Conservation (phyloP, 2,797 vertebrate species). For the Lutjanus campechanus region DNA sequence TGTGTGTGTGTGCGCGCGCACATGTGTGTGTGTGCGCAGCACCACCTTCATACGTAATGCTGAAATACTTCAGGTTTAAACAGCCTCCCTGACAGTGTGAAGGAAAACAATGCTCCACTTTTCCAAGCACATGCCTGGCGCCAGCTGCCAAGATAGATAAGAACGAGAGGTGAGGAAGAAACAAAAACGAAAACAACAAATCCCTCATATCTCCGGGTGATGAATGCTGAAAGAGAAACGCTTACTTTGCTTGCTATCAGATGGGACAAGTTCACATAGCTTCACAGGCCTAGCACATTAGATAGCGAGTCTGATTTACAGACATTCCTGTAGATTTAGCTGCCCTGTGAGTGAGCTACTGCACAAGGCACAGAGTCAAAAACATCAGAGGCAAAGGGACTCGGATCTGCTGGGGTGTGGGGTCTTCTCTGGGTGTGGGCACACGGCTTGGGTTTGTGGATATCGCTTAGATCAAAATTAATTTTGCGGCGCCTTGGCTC, state of each 20-base stretch:
- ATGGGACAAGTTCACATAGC: slow-evolving; percentile 45
- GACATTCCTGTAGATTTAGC: slow-evolving; percentile 42
- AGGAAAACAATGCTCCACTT: slow-evolving; percentile 61
- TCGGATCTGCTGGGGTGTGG: slow-evolving; percentile 27
- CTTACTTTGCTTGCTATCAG: slow-evolving; percentile 63
- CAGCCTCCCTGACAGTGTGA: slow-evolving; percentile 52
- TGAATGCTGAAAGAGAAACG: slow-evolving; percentile 44
- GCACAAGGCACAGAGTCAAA: slow-evolving; percentile 12
- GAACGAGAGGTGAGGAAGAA: slow-evolving; percentile 45
- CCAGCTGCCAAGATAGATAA: slow-evolving; percentile 54
- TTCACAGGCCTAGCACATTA: slow-evolving; percentile 10
- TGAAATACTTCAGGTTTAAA: slow-evolving; percentile 54
- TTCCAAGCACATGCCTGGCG: slow-evolving; percentile 56
- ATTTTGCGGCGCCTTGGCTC: slow-evolving; percentile 67
- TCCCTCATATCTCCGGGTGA: slow-evolving; percentile 35
- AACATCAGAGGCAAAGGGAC: slow-evolving; percentile 5
- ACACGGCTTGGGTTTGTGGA: slow-evolving; percentile 46
- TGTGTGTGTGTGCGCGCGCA: background rate
- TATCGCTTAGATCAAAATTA: slow-evolving; percentile 73
- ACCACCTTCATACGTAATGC: slow-evolving; percentile 18
- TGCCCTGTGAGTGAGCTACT: slow-evolving; percentile 10
- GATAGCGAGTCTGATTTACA: slow-evolving; percentile 23
- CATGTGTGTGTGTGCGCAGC: background rate
- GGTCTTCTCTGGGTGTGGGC: slow-evolving; percentile 58
- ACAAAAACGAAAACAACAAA: slow-evolving; percentile 45